Conservation (phyloP, 2,888 invertebrate genomes). For the Sylvicola cinctus region DNA sequence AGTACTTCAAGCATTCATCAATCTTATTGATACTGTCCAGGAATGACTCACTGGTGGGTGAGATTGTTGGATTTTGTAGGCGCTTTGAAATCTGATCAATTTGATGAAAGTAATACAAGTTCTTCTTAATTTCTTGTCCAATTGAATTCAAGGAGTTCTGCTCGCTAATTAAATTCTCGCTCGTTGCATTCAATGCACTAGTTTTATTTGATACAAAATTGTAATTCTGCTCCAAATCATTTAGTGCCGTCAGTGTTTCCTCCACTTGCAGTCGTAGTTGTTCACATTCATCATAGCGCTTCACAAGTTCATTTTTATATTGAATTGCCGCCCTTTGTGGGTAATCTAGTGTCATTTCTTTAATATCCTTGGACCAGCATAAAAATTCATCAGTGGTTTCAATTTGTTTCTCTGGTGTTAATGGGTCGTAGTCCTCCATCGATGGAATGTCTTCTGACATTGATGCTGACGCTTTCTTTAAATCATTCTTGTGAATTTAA, state of each 20-base stretch:
- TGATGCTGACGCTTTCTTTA: neutral
- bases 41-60: constrained; percentile 68
- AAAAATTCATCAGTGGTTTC: constrained; percentile 50
- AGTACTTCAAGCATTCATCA: constrained; percentile 69
- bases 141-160: constrained; percentile 65
- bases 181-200: constrained; percentile 73
- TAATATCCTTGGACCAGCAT: constrained; percentile 52
- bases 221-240: constrained; percentile 55
- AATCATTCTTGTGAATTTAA: neutral
- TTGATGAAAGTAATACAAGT: constrained; percentile 69
- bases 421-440: neutral
- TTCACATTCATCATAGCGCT: constrained; percentile 45
- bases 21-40: constrained; percentile 62
- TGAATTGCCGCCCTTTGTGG: constrained; percentile 46
- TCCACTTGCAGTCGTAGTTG: constrained; percentile 45
- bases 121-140: constrained; percentile 58
- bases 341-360: constrained; percentile 45
- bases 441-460: neutral
- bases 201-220: constrained; percentile 80
- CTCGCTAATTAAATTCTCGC: constrained; percentile 78
- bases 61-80: constrained; percentile 56
- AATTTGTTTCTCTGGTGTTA: constrained; percentile 14
- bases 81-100: constrained; percentile 63
- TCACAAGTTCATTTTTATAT: constrained; percentile 49
- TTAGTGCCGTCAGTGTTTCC: constrained; percentile 46